Conservation (phyloP, 2,797 vertebrate species). For the Parambassis ranga region DNA sequence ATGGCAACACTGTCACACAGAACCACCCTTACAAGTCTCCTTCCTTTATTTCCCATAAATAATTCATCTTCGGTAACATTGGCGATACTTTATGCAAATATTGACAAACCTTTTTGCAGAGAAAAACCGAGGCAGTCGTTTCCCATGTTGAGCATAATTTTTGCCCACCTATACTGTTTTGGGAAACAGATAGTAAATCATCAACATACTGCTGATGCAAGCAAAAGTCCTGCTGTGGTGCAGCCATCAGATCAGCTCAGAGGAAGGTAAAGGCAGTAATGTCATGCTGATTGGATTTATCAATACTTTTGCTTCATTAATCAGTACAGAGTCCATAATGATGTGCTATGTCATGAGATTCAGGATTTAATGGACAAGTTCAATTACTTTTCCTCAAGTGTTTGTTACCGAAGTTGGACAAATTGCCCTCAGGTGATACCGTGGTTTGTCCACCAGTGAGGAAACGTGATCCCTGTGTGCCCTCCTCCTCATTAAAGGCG, state of each 20-base stretch:
- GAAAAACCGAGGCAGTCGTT: slow-evolving; percentile 18
- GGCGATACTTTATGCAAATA: slow-evolving; percentile 61
- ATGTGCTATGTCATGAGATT: background rate
- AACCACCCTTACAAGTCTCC: slow-evolving; percentile 45
- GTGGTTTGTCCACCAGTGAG: slow-evolving; percentile 10
- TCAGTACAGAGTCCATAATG: background rate
- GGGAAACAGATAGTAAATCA: background rate
- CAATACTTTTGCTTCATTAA: background rate
- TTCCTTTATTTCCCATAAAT: slow-evolving; percentile 61
- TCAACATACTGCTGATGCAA: slow-evolving; percentile 9
- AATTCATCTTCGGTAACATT: slow-evolving; percentile 59
- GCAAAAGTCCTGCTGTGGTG: background rate
- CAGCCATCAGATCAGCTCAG: background rate
- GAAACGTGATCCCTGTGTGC: slow-evolving; percentile 40
- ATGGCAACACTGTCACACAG: slow-evolving; percentile 43
- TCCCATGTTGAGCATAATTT: slow-evolving; percentile 29
- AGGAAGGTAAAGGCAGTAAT: background rate
- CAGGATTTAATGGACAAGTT: background rate
- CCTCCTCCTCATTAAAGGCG: slow-evolving; percentile 54
- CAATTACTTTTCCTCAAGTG: slow-evolving; percentile 22
- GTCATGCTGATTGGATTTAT: background rate
- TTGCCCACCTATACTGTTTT: slow-evolving; percentile 15
- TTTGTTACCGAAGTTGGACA: slow-evolving; percentile 42
- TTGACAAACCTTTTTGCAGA: slow-evolving; percentile 55
- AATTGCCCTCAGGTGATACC: slow-evolving; percentile 43